Evolutionary conservation across 2,888 invertebrate genomes (phyloP), one percentile per base, ranked within the genome.

Genomic region (Chalcis sispes): DNA sequence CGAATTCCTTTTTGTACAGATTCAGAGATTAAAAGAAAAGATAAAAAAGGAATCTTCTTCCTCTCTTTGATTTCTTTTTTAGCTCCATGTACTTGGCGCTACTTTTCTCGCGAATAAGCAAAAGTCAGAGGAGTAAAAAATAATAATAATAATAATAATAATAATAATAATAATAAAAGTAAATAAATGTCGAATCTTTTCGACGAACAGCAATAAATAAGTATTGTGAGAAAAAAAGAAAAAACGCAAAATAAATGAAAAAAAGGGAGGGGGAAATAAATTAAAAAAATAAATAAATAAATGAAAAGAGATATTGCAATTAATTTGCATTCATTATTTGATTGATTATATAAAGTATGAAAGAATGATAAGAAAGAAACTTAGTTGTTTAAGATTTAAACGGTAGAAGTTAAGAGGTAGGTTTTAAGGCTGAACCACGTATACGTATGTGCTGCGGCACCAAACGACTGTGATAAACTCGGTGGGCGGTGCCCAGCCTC

Each of bases 401-500:
- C 67, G 62, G 74, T 77, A 78, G 77, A 67, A 65, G 59, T 73
- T 88, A 88, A 87, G 85, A 86, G 84, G 85, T 88, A 89, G 87
- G 86, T 83, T 83, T 82, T 89, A 89, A 89, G 89, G 89, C 88
- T 88, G 87, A 89, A 89, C 88, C 89, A 88, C 87, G 89, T 89
- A 89, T 89, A 89, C 89, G 89, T 89, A 89, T 88, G 88, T 89
- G 89, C 88, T 88, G 88, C 89, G 89, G 88, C 88, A 89, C 89
- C 89, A 88, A 85, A 85, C 88, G 82, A 88, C 88, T 89, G 89
- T 88, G 88, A 89, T 89, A 88, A 80, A 83, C 87, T 89, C 89
- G 89, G 89, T 89, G 89, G 89, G 89, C 89, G 88, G 88, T 89
- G 88, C 88, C 88, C 88, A 87, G 88, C 88, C 88, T 88, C 88